Evolutionary conservation across 92 coral and sea anemone genomes (phyloP).

Genomic region (Galaxea fascicularis): DNA sequence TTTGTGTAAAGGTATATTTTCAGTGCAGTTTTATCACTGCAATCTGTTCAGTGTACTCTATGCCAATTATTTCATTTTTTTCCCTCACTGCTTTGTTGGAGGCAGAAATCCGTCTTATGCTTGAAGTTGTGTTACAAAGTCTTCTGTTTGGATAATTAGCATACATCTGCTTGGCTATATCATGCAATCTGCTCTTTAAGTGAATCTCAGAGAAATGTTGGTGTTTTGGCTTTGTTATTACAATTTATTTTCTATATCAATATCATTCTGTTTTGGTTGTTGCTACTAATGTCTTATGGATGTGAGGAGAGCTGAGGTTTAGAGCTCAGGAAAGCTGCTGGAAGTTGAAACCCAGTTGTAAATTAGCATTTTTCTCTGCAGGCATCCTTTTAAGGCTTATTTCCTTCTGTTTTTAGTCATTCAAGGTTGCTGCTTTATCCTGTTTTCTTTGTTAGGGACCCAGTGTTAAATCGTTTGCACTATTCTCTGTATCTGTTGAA

Average conservation of each 20-base stretch:
- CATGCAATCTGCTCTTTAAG: background rate
- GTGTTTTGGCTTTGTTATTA: background rate
- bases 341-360: background rate
- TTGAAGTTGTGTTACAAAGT: slow-evolving; percentile 10
- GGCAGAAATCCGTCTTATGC: background rate
- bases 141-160: slow-evolving; percentile 28
- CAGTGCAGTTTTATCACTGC: slow-evolving; percentile 12
- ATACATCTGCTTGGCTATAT: slow-evolving; percentile 33
- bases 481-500: background rate
- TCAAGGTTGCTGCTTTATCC: background rate
- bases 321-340: slow-evolving; percentile 10
- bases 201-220: slow-evolving; percentile 2
- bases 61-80: background rate
- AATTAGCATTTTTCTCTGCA: slow-evolving; percentile 39
- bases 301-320: background rate
- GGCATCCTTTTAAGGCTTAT: background rate
- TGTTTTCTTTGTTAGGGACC: slow-evolving; percentile 9
- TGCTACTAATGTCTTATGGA: background rate
- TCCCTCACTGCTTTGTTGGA: background rate
- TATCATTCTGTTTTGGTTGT: background rate
- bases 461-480: background rate
- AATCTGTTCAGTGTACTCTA: background rate
- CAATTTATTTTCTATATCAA: background rate
- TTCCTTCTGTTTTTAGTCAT: slow-evolving; percentile 3
- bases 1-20: background rate